Evolutionary conservation across 2,797 vertebrate species (phyloP).

Genomic region (Neosalanx taihuensis): DNA sequence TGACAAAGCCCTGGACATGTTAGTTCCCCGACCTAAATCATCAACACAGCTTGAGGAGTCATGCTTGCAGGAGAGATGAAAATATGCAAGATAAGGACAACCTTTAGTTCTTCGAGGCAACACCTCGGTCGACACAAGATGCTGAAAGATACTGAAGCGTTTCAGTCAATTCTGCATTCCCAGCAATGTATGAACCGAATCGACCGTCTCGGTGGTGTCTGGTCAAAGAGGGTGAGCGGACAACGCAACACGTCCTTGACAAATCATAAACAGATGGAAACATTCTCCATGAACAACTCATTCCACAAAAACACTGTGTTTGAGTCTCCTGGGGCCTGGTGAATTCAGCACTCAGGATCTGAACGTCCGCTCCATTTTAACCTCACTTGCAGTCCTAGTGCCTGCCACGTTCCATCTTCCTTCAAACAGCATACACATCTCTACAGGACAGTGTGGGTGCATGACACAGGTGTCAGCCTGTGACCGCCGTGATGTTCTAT

Average conservation of each 20-base stretch:
- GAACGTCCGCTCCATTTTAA: constrained; percentile 51
- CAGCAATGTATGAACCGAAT: too few relatives aligned
- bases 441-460: constrained; percentile 48
- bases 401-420: constrained; percentile 51
- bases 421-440: constrained; percentile 49
- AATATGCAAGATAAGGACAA: constrained; percentile 23
- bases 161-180: too few relatives aligned
- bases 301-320: neutral
- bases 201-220: neutral
- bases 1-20: constrained; percentile 66
- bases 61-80: neutral
- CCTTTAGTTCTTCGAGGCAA: constrained; percentile 6
- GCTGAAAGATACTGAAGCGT: too few relatives aligned
- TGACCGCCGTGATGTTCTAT: constrained; percentile 43
- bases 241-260: neutral
- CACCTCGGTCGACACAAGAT: constrained; percentile 10
- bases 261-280: constrained; percentile 9
- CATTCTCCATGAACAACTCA: too few relatives aligned
- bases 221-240: neutral
- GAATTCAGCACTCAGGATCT: constrained; percentile 52
- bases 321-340: constrained; percentile 48
- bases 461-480: constrained; percentile 18
- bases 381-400: constrained; percentile 46
- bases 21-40: constrained; percentile 64
- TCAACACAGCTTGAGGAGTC: constrained; percentile 32